phyloP scores from a whole-genome alignment of 2,888 invertebrate species.

The Megaustenia siamemsis region DNA sequence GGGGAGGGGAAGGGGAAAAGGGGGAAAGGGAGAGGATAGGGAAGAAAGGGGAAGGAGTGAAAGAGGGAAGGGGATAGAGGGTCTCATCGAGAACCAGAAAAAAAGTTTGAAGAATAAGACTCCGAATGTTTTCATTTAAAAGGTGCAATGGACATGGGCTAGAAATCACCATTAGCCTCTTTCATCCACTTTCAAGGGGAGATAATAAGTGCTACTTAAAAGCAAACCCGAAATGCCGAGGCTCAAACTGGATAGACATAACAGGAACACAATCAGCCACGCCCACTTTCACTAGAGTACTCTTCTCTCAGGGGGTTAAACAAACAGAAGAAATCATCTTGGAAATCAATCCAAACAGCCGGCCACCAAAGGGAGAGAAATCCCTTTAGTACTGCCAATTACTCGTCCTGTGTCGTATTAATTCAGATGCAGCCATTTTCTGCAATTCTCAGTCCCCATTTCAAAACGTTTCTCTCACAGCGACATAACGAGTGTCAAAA shows the following conservation, averaged over 20 bases:
- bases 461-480: background rate
- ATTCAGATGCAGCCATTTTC: slow-evolving; percentile 46
- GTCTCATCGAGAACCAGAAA: too few relatives aligned
- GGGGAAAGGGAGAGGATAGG: too few relatives aligned
- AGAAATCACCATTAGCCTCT: background rate
- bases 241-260: slow-evolving; percentile 28
- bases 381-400: slow-evolving; percentile 49
- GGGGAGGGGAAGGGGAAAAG: background rate
- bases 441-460: slow-evolving; percentile 19
- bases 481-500: slow-evolving; percentile 6
- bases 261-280: slow-evolving; percentile 29
- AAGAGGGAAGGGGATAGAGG: background rate
- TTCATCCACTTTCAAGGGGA: background rate
- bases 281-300: slow-evolving; percentile 38
- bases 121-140: too few relatives aligned
- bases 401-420: slow-evolving; percentile 42
- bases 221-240: background rate
- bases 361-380: slow-evolving; percentile 40
- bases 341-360: slow-evolving; percentile 47
- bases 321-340: slow-evolving; percentile 41
- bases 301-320: slow-evolving; percentile 4
- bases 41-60: background rate
- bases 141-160: background rate
- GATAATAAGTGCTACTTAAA: slow-evolving; percentile 32
- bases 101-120: too few relatives aligned